Evolutionary conservation across 2,888 invertebrate genomes (phyloP), one percentile per base, ranked within the genome.

Genomic region (Adineta ricciae): DNA sequence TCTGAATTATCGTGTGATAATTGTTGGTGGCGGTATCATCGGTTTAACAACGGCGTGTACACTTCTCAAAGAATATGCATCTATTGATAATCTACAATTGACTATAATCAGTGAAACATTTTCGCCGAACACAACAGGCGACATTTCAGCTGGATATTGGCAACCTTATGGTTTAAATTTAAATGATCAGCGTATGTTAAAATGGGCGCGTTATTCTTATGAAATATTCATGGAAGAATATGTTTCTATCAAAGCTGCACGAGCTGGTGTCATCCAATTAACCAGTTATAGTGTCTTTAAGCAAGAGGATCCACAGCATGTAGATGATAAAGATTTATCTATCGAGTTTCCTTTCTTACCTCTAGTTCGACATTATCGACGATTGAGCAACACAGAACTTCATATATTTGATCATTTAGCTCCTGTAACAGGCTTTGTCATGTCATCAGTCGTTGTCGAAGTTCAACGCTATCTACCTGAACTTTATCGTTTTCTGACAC

Each of bases 101-200:
- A 88, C 88, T 3, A 86, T 90, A 14, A 87, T 90, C n/a, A 88
- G 89, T 11, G 89, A 89, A n/a, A 86, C 87, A 8, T 89, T 89
- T 85, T 88, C 89, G 2, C 89, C 89, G 0, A 38, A 88, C 85
- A 88, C 89, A 3, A 89, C 89, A 0, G 88, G 88, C 8, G 89
- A 90, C 85, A 88, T 88, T 19, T 88, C 90, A 1, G 90, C 88
- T 14, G 90, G 90, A 3, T 88, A 88, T 86, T 89, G 89, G 88
- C 86, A 87, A 84, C 89, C 89, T 0, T 89, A 88, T 87, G 84
- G 50, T 7, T 50, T 50, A 19, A 9, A 50, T 7, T 50, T 50
- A 19, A 19, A 9, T 19, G 50, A 50, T 50, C 16, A 50, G 19
- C 50, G 50, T 16, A 9, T 50, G 3, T 7, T 50, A 9, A 9